Evolutionary conservation across 2,888 invertebrate genomes (phyloP), one percentile per base, ranked within the genome.

Genomic region (Drosophila mulleri): DNA sequence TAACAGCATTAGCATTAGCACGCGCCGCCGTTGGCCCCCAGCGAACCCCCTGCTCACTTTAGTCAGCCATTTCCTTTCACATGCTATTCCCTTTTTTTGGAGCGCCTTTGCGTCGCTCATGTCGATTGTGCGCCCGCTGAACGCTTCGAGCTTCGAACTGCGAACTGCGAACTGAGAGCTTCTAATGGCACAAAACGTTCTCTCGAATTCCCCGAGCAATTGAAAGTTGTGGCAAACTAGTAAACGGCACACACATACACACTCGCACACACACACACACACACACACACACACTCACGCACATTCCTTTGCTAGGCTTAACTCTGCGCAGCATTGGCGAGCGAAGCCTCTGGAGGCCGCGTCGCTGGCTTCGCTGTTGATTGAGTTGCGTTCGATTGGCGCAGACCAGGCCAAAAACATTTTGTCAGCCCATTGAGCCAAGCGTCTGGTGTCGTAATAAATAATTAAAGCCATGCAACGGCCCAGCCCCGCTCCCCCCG

Each of bases 1-100:
- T 86, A 88, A 83, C 88, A 77, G 70, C 71, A 83, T 87, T 84
- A 87, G 75, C 80, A 78, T 80, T 75, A 75, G 70, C 75, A 72
- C 75, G 67, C 77, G 60, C 63, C 58, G 42, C 48, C 45, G 47
- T 29, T 41, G 52, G 45, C 39, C 20, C 42, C 59, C 16, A 20
- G 11, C 37, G n/a, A 23, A 0, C 47, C 20, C 26, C 0, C 7
- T 16, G 2, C 9, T 12, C 35, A 8, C 37, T 23, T 32, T n/a
- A n/a, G 4, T 8, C 29, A 29, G 4, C 2, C 18, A 18, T 16
- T 35, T 26, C 32, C n/a, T 9, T 32, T 32, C 32, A 48, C n/a
- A 29, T n/a, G n/a, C n/a, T 9, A 26, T 26, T 26, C 23, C 26
- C n/a, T n/a, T 29, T 29, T 29, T 48, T 29, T 8, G 47, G 5